Base-by-base conservation (phyloP, 2,888 invertebrate species). In the Amblyteles armatorius region DNA sequence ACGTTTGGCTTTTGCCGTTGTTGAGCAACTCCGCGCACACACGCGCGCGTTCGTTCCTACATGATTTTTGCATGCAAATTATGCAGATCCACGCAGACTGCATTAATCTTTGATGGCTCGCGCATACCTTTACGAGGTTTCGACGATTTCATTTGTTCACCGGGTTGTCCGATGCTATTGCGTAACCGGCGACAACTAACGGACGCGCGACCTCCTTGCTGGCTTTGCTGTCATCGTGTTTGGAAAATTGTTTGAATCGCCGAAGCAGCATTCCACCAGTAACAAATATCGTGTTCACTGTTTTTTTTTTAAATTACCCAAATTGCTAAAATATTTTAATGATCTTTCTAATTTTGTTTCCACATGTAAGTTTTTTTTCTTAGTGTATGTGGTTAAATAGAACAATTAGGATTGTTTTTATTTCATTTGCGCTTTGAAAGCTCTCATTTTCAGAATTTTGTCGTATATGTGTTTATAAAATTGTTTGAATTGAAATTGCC, bases 11-110 rank as follows among this genome's bases (percentile, higher is more conserved):
- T 65, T 36, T 68, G 65, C 65, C 19, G 55, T 72, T 81, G 86
- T 88, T 85, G 86, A 88, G 87, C 85, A 85, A 88, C 85, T 73
- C 67, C 48, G 72, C 72, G 82, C 65, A 71, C 48, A 87, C 48
- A 69, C 76, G 57, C 68, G 82, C 65, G 60, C 40, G 87, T 86
- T 88, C 88, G 74, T 86, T 88, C 83, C 78, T 74, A 86, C 87
- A 87, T 89, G 89, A 71, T 69, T 69, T 79, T 90, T 90, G 83
- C 85, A 89, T 90, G 88, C 80, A 89, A 89, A 90, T 90, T 91
- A 90, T 90, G 87, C 87, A 87, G 85, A 90, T 90, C 83, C 84
- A 76, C 84, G 87, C 85, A 16, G 60, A 89, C 87, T 89, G 89
- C 88, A 90, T 90, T 89, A 89, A 91, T 91, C 89, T 89, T 88